Evolutionary conservation across 2,888 invertebrate genomes (phyloP), one percentile per base, ranked within the genome.

Genomic region (Nebria salina): DNA sequence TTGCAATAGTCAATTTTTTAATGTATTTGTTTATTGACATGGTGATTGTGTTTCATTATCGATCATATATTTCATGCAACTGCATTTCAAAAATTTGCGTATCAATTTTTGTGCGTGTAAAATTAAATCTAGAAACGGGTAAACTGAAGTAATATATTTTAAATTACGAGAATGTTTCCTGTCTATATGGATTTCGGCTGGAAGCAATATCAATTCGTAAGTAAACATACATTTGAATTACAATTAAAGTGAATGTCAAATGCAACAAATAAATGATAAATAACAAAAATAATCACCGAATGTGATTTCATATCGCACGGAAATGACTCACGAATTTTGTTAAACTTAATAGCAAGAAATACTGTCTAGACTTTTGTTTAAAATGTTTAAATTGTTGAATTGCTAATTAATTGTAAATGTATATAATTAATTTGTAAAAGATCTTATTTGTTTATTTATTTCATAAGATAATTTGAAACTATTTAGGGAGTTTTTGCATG

Each of bases 401-500:
- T 8, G 43, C 43, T 8, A 43, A 9, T 9, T 43, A 9, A 20
- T 20, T 1, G 20, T 20, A 20, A 20, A 20, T 20, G 54, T 54
- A 54, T 13, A 54, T 54, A 54, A 2, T 54, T 54, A 13, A 20
- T 20, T 54, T 54, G 54, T 54, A 11, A 54, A 54, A 54, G 11
- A 54, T 1, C 8, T 13, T 54, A 13, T 54, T 54, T 54, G 8
- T 54, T 7, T 54, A 54, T 54, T 54, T 54, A 34, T 54, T 54
- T 54, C 13, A 54, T 8, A 54, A 54, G 54, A 54, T 13, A 6
- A 11, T 8, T 13, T 13, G 54, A 6, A 8, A 54, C 13, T 54
- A 54, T 11, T 8, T 54, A 65, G 54, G 26, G 25, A 65, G 54
- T 75, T 75, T 25, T 65, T 15, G 73, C 15, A n/a, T 73, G 2